phyloP scores from a whole-genome alignment of 2,113 vertebrate species.

The Fregata magnificens region DNA sequence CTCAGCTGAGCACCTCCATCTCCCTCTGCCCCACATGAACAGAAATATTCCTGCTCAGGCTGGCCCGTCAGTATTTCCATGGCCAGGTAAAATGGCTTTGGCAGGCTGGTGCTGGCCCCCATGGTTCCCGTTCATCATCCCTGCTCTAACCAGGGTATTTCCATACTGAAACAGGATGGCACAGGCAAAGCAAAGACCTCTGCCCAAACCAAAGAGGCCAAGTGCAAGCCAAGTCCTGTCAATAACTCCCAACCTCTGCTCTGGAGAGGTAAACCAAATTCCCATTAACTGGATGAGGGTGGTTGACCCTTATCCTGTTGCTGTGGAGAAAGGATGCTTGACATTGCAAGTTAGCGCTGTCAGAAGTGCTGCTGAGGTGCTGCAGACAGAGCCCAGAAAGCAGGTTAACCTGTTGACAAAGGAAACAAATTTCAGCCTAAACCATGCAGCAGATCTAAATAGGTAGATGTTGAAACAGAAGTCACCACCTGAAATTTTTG shows the following conservation, averaged over 20 bases:
- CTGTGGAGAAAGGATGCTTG: neutral
- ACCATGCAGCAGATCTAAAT: neutral
- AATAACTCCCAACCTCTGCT: neutral
- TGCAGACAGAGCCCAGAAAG: neutral
- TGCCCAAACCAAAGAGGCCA: neutral
- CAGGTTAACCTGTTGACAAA: neutral
- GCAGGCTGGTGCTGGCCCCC: neutral
- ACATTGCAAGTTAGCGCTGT: neutral
- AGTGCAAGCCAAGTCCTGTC: neutral
- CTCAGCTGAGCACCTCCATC: neutral
- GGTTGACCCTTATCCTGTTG: neutral
- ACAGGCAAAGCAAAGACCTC: neutral
- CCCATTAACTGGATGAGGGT: neutral
- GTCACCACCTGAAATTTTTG: neutral
- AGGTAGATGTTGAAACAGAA: neutral
- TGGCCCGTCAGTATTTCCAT: neutral
- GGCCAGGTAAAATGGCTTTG: neutral
- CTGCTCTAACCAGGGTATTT: neutral
- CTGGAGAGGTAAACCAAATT: neutral
- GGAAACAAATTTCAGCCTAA: neutral
- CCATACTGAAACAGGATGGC: neutral
- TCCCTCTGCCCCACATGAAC: neutral
- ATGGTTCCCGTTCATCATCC: neutral
- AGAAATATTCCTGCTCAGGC: neutral
- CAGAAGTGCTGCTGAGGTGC: neutral